phyloP scores from a whole-genome alignment of 2,797 vertebrate species.

The Yasuhikotakia modesta region DNA sequence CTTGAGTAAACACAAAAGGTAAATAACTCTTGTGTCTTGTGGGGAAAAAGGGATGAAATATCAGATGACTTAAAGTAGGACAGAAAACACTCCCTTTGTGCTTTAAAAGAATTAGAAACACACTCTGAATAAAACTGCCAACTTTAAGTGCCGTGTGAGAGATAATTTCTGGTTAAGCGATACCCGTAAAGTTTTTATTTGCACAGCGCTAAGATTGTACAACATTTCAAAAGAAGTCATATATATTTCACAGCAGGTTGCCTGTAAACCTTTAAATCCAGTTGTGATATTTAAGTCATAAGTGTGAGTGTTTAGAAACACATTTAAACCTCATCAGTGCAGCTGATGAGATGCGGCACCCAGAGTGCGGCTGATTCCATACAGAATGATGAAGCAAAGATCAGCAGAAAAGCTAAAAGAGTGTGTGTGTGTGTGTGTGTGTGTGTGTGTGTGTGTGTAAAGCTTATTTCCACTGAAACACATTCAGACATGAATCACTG shows the following conservation, averaged over 20 bases:
- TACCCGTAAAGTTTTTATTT: no score
- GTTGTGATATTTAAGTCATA: background rate
- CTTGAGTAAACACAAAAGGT: slow-evolving; percentile 11
- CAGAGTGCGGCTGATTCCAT: slow-evolving; percentile 18
- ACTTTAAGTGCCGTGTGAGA: no score
- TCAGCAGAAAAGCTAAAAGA: slow-evolving; percentile 63
- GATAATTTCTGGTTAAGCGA: no score
- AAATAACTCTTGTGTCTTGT: background rate
- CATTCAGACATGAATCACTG: slow-evolving; percentile 49
- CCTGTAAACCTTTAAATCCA: background rate
- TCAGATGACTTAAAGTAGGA: background rate
- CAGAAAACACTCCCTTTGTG: background rate
- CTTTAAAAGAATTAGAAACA: background rate
- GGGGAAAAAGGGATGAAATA: background rate
- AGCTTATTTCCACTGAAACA: slow-evolving; percentile 54
- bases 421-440: no score
- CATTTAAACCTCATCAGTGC: background rate
- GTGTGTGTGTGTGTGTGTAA: no score
- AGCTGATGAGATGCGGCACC: slow-evolving; percentile 2
- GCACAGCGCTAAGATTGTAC: background rate
- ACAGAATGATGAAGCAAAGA: slow-evolving; percentile 52
- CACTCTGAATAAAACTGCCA: no score
- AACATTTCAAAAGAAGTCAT: slow-evolving; percentile 8
- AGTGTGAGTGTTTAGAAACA: background rate
- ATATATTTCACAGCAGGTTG: background rate